A percentile compares a stretch with the other conserved stretches of the same genome.
phyloP scores from a whole-genome alignment of 2,888 invertebrate genomes.

The Griposia aprilina region DNA sequence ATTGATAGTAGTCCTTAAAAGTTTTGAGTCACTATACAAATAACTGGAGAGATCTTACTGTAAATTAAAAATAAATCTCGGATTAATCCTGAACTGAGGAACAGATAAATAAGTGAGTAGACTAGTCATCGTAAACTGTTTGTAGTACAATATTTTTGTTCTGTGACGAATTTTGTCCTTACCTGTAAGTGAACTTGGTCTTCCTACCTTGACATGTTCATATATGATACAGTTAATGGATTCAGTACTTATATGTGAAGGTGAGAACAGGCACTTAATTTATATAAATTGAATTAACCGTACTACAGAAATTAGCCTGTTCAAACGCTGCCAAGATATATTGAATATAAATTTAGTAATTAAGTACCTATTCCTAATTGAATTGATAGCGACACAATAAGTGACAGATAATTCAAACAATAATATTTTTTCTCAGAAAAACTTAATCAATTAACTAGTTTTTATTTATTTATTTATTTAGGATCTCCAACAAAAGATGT shows the following conservation, averaged over 20 bases:
- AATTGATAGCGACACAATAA: constrained; percentile 31
- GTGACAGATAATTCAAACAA: neutral
- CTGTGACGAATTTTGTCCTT: constrained; percentile 1
- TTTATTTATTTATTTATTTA: no score
- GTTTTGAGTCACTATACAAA: neutral
- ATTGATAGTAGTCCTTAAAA: neutral
- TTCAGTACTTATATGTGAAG: neutral
- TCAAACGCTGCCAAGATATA: neutral
- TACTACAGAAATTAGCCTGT: neutral
- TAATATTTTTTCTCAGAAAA: neutral
- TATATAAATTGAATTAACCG: neutral
- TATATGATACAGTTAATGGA: constrained; percentile 10
- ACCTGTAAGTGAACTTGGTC: constrained; percentile 2
- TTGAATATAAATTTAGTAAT: neutral
- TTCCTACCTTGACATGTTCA: constrained; percentile 30
- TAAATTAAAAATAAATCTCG: neutral
- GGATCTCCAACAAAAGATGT: no score
- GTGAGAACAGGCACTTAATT: neutral
- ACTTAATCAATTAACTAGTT: neutral
- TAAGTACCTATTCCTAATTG: constrained; percentile 17
- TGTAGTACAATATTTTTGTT: neutral
- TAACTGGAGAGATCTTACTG: neutral
- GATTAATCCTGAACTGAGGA: neutral
- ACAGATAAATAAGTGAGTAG: constrained; percentile 35
- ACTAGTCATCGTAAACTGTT: constrained; percentile 5